These are phyloP conservation scores for Trachelus tabidus DNA, from an alignment of 2,888 invertebrate genomes.

Conservation along the genomic window DNA sequence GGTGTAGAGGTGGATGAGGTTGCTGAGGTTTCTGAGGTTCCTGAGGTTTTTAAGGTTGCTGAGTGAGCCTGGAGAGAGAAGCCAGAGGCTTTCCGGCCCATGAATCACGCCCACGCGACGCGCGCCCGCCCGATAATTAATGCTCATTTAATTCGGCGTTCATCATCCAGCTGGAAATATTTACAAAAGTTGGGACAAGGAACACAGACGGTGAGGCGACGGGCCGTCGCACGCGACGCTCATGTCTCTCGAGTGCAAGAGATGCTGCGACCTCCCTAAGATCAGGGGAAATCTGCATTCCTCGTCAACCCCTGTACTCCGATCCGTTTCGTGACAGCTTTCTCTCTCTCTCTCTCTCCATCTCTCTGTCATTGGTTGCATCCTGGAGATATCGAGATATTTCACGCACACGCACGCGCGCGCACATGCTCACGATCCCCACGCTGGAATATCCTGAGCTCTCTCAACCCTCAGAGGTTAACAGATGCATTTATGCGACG, in stretches of 20 bases:
- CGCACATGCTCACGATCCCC: too few relatives aligned
- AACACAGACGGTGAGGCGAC: slow-evolving; percentile 18
- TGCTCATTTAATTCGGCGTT: slow-evolving; percentile 63
- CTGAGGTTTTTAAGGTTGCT: slow-evolving; percentile 25
- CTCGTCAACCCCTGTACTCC: too few relatives aligned
- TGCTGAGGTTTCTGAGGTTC: slow-evolving; percentile 19
- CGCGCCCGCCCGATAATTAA: slow-evolving; percentile 60
- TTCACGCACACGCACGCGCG: neutral
- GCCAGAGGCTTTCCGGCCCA: slow-evolving; percentile 46
- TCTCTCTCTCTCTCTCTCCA: too few relatives aligned
- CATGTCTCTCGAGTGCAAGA: too few relatives aligned
- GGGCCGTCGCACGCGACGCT: neutral
- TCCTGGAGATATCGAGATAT: too few relatives aligned
- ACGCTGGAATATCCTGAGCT: too few relatives aligned
- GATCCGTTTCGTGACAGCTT: too few relatives aligned
- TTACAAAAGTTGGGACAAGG: slow-evolving; percentile 53
- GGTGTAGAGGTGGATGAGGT: slow-evolving; percentile 21
- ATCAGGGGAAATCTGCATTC: too few relatives aligned
- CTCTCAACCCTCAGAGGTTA: slow-evolving; percentile 19
- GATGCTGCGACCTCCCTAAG: too few relatives aligned
- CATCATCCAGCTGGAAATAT: slow-evolving; percentile 59
- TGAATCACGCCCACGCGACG: slow-evolving; percentile 63
- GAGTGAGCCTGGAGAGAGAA: slow-evolving; percentile 30
- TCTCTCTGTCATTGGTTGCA: too few relatives aligned
- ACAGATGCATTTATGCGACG: slow-evolving; percentile 55